These are phyloP conservation scores for Stegastes partitus DNA, from an alignment of 2,113 vertebrate genomes.

Conservation along the genomic window DNA sequence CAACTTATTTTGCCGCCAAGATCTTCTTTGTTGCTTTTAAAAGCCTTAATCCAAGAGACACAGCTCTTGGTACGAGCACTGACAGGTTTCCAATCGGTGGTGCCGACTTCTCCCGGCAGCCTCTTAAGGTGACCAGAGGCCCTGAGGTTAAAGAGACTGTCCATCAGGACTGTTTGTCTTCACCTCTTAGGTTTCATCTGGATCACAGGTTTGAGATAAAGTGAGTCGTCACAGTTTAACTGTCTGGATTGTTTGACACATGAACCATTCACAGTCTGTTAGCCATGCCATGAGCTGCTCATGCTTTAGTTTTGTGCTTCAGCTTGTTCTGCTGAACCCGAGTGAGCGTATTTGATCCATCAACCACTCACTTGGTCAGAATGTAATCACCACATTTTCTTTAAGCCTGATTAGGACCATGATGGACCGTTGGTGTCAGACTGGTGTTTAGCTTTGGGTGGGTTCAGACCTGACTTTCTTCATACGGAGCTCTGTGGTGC, in stretches of 20 bases:
- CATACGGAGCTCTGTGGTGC: too few relatives aligned
- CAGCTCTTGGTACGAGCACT: conserved; percentile 33
- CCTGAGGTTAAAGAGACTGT: conserved; percentile 59
- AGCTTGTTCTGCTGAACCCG: too few relatives aligned
- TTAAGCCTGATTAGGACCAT: too few relatives aligned
- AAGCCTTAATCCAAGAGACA: conserved; percentile 44
- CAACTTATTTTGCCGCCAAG: conserved; percentile 16
- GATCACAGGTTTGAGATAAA: conserved; percentile 45
- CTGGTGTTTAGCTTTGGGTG: too few relatives aligned
- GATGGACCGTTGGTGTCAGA: too few relatives aligned
- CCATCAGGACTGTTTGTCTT: conserved; percentile 40
- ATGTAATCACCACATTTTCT: too few relatives aligned
- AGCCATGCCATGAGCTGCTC: background rate
- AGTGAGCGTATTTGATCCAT: too few relatives aligned
- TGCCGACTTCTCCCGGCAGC: conserved; percentile 34
- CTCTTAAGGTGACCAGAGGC: conserved; percentile 47
- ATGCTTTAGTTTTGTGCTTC: too few relatives aligned
- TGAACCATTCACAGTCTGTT: conserved; percentile 12
- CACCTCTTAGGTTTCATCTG: conserved; percentile 27
- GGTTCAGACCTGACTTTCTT: too few relatives aligned
- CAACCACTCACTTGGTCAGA: too few relatives aligned
- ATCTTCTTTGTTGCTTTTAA: conserved; percentile 49
- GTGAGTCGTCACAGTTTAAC: conserved; percentile 7
- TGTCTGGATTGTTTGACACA: background rate
- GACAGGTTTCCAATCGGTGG: conserved; percentile 62